Base-by-base conservation (phyloP, 1,140 invertebrate genomes). In the Anastrepha ludens region DNA sequence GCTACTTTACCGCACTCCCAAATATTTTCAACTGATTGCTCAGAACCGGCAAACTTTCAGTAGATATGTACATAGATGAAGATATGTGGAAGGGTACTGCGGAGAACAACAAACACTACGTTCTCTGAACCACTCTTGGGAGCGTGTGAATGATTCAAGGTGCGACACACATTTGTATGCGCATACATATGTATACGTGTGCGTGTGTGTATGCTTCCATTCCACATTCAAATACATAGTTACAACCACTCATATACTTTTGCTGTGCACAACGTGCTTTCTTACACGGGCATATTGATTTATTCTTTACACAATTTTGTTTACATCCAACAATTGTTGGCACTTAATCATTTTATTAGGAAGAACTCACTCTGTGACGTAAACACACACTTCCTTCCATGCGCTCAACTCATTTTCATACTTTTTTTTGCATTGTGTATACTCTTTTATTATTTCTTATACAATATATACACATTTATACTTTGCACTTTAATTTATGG, bases 331-430 rank as follows among this genome's bases (percentile, higher is more conserved):
- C 74, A 81, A 55, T n/a, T 29, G 7, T n/a, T 20, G 9, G 9
- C 20, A n/a, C 8, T 81, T 9, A 55, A 47, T 47, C 2, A 50
- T 55, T 81, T 20, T 47, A 81, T 41, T 55, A 50, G 47, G 44
- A 74, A 81, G 11, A 47, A 58, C 47, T 81, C 20, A 50, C 17
- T 4, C 67, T 74, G 44, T 74, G 67, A 74, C 67, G 67, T 47
- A 74, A 74, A 74, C 39, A 74, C 60, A 74, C 5, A 62, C 39
- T 47, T 6, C 11, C 50, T 55, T 8, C 50, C 50, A 55, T 55
- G 6, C 50, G 11, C 50, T 74, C 67, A 17, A 44, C 15, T 74
- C 41, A 74, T 17, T 17, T 15, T 1, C 41, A 13, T 39, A 44
- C 4, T 15, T 44, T n/a, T 13, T 6, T 74, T 44, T 74, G 39